Conservation (phyloP, 2,113 vertebrate genomes). For the Xenus cinereus region DNA sequence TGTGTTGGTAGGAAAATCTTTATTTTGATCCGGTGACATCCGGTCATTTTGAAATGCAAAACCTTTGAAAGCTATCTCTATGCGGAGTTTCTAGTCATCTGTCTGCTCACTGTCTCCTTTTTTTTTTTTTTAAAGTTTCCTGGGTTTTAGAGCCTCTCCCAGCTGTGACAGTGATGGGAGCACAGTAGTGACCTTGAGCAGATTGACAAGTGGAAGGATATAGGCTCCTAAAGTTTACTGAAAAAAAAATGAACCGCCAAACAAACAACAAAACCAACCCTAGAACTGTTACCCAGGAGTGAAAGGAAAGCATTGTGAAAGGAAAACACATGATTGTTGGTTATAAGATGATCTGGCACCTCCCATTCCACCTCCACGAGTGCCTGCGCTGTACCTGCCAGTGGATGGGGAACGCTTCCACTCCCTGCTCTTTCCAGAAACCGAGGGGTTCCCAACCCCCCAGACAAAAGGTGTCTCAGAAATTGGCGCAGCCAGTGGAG, state of each 20-base stretch:
- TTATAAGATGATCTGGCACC: neutral
- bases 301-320: neutral
- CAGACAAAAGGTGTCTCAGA: no score
- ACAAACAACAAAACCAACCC: neutral
- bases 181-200: neutral
- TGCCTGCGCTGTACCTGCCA: neutral
- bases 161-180: neutral
- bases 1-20: neutral
- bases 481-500: neutral
- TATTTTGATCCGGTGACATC: neutral
- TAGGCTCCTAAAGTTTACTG: neutral
- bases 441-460: fast-evolving
- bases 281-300: neutral
- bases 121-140: neutral
- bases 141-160: neutral
- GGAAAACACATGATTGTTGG: fast-evolving
- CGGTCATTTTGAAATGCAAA: neutral
- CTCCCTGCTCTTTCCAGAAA: neutral
- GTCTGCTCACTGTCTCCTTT: neutral
- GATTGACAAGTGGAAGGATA: neutral
- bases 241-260: neutral
- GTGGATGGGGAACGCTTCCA: neutral
- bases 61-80: neutral
- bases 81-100: neutral
- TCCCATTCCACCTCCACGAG: fast-evolving